Percentiles rank a stretch among this genome's conserved stretches.
phyloP scores from a whole-genome alignment of 2,797 vertebrate genomes.

The Poecilia picta region DNA sequence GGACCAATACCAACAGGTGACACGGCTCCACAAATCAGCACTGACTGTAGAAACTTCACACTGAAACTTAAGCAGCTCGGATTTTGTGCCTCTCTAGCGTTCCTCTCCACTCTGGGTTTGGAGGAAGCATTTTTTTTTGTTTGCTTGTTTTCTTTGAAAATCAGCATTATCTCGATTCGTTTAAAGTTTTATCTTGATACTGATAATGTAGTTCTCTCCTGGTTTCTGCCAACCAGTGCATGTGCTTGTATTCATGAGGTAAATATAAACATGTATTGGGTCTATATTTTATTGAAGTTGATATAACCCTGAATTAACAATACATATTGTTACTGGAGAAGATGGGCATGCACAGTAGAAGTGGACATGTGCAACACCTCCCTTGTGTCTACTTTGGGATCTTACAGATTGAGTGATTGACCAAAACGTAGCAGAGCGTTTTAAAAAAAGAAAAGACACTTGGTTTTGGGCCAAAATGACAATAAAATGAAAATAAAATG shows the following conservation, averaged over 20 bases:
- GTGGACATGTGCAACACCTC: background rate
- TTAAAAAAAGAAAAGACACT: background rate
- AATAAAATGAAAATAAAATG: background rate
- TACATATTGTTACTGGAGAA: background rate
- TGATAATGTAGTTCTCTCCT: background rate
- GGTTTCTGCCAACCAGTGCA: background rate
- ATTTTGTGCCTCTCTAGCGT: background rate
- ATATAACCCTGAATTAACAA: background rate
- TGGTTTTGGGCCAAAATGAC: background rate
- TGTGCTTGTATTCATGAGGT: background rate
- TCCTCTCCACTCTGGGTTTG: background rate
- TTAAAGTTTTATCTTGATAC: background rate
- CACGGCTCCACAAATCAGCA: constrained; percentile 1
- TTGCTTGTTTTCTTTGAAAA: background rate
- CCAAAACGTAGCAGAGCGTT: background rate
- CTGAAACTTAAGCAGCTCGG: background rate
- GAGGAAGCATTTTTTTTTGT: background rate
- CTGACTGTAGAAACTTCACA: background rate
- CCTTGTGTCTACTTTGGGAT: background rate
- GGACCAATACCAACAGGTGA: background rate
- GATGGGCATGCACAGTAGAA: background rate
- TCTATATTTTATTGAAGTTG: background rate
- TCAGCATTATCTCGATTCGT: background rate
- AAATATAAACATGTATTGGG: background rate
- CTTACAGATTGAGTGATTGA: background rate